A percentile compares a stretch with the other conserved stretches of the same genome.
Evolutionary conservation across 2,797 vertebrate species (phyloP).

Genomic region (Sparus aurata): DNA sequence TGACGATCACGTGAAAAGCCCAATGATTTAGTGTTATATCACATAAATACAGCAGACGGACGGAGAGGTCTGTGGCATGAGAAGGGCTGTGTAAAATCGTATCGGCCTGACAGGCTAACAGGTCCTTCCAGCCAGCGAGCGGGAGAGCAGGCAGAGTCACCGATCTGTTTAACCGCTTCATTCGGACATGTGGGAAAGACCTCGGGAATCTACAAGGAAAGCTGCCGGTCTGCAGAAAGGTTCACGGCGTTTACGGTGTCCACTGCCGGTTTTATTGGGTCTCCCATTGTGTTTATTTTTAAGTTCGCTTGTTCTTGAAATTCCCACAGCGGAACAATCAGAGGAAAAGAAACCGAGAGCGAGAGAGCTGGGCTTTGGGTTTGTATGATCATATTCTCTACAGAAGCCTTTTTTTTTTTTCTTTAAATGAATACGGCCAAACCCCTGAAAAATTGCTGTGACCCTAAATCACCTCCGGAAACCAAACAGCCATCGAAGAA

Average conservation of each 20-base stretch:
- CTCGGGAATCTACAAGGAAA: constrained; percentile 54
- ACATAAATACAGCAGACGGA: constrained; percentile 31
- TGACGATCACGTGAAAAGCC: not conserved
- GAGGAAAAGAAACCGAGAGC: constrained; percentile 55
- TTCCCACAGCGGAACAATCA: constrained; percentile 64
- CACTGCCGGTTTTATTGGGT: constrained; percentile 47
- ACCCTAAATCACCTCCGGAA: not conserved
- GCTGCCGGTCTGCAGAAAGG: constrained; percentile 37
- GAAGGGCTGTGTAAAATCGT: constrained; percentile 27
- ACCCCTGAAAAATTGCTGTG: not conserved
- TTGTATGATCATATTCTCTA: not conserved
- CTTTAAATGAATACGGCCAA: not conserved
- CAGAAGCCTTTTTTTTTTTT: not conserved
- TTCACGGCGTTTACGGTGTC: constrained; percentile 40
- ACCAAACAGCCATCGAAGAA: not conserved
- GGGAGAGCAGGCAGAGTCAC: constrained; percentile 64
- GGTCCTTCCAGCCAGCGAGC: constrained; percentile 45
- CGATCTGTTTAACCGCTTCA: constrained; percentile 66
- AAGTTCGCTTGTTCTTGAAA: constrained; percentile 52
- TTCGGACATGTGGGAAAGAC: constrained; percentile 73
- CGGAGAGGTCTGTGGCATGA: constrained; percentile 14
- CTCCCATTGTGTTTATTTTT: constrained; percentile 65
- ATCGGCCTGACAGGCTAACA: constrained; percentile 33
- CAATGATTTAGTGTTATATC: constrained; percentile 26
- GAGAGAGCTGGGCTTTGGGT: constrained; percentile 1